These are phyloP conservation scores for Dynastes maya DNA, from an alignment of 2,888 invertebrate species.

Conservation along the genomic window DNA sequence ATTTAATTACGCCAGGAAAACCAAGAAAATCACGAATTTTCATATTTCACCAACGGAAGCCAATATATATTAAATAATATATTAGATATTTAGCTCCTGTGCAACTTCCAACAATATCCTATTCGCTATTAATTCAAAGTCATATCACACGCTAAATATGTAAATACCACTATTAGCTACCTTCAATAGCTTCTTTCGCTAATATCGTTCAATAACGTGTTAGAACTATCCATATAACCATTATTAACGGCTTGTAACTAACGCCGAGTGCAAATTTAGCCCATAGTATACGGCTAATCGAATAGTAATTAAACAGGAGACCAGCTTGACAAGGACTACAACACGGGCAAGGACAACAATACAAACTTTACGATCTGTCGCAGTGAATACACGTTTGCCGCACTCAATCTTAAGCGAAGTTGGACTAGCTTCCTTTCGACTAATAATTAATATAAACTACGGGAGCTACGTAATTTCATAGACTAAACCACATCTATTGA, in stretches of 20 bases:
- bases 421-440: conserved; percentile 4
- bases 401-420: conserved; percentile 2
- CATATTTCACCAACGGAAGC: no score
- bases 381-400: not conserved
- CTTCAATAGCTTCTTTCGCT: not conserved
- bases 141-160: not conserved
- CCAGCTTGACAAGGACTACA: not conserved
- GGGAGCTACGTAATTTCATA: not conserved
- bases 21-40: no score
- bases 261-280: conserved; percentile 3
- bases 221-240: not conserved
- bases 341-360: conserved; percentile 4
- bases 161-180: not conserved
- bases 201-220: conserved; percentile 4
- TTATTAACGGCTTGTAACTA: conserved; percentile 20
- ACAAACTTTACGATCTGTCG: conserved; percentile 6
- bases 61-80: no score
- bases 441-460: conserved; percentile 13
- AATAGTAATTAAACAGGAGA: conserved; percentile 21
- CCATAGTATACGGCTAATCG: conserved; percentile 17
- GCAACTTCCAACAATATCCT: no score
- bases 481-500: not conserved
- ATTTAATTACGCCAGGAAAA: no score
- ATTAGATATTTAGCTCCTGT: no score
- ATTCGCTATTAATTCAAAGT: no score